These are phyloP conservation scores for Limnodromus scolopaceus DNA, from an alignment of 2,797 vertebrate genomes.

Conservation along the genomic window DNA sequence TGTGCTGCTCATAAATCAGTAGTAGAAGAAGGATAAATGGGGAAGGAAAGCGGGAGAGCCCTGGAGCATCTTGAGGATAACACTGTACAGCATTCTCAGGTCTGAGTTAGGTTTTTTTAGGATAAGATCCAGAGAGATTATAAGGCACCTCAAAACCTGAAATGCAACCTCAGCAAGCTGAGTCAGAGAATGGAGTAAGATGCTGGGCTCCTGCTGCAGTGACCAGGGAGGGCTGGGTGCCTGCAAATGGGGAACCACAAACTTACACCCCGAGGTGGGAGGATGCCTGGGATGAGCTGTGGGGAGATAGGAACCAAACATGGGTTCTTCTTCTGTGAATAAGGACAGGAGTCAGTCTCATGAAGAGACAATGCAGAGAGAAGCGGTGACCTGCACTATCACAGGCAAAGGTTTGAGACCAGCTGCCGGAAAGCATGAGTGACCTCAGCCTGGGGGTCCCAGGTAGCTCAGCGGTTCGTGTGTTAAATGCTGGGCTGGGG, in stretches of 20 bases:
- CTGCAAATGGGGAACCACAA: background rate
- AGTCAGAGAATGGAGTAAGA: background rate
- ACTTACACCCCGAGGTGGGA: background rate
- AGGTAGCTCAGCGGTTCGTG: fast-evolving
- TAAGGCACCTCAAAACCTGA: conserved; percentile 39
- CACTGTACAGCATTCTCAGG: conserved; percentile 4
- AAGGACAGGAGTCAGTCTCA: background rate
- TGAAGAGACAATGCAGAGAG: fast-evolving
- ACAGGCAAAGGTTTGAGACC: background rate
- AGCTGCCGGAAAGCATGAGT: background rate
- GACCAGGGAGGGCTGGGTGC: background rate
- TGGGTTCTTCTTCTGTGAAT: background rate
- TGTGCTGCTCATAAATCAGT: background rate
- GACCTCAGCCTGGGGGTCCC: background rate
- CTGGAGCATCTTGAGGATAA: background rate
- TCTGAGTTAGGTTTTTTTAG: background rate
- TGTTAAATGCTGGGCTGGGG: background rate
- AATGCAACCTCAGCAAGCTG: background rate
- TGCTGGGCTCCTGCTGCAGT: background rate
- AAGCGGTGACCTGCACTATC: background rate
- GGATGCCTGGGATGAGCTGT: background rate
- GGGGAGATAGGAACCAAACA: background rate
- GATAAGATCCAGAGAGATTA: conserved; percentile 53
- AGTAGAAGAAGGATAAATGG: background rate
- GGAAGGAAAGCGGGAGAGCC: background rate